Evolutionary conservation across 2,113 vertebrate genomes (phyloP).

Genomic region (Azemiops feae): DNA sequence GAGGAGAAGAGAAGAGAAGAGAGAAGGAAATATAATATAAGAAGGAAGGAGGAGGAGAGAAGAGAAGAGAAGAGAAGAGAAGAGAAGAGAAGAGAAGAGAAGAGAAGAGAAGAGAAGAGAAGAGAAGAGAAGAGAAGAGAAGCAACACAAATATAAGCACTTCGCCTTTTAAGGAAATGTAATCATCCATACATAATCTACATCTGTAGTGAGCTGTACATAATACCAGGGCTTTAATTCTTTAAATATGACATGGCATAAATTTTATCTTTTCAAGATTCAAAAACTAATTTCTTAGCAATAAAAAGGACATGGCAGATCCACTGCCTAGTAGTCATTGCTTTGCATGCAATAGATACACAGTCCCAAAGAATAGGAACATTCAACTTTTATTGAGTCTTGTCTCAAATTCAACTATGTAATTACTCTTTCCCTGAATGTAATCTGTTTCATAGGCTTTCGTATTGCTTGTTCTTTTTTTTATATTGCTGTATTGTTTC

Average conservation of each 20-base stretch:
- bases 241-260: not conserved
- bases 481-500: not conserved
- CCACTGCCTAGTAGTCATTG: not conserved
- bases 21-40: no score
- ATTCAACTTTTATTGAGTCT: not conserved
- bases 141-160: not conserved
- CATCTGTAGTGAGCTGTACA: not conserved
- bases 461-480: not conserved
- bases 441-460: not conserved
- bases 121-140: not conserved
- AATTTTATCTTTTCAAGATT: not conserved
- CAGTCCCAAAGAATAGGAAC: not conserved
- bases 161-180: not conserved
- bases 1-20: not conserved
- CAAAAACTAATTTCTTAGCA: not conserved
- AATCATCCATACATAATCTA: not conserved
- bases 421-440: not conserved
- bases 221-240: not conserved
- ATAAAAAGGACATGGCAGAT: not conserved
- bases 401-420: not conserved
- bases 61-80: no score
- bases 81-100: not conserved
- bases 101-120: no score
- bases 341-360: not conserved
- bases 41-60: no score